Evolutionary conservation across 2,888 invertebrate genomes (phyloP).

Genomic region (Mimas tiliae): DNA sequence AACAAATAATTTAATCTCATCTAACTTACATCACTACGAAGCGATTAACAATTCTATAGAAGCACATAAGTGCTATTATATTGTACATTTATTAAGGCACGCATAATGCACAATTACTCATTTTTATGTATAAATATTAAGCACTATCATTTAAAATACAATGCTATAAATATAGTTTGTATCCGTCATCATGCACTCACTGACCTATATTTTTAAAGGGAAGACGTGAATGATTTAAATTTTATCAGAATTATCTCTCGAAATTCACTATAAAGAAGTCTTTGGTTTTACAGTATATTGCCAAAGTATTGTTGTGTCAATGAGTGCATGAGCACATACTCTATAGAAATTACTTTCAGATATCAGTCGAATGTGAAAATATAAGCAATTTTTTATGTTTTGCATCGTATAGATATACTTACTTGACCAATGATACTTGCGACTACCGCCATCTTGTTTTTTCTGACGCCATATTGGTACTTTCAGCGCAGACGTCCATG

Average conservation of each 20-base stretch:
- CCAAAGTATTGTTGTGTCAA: constrained; percentile 69
- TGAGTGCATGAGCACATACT: constrained; percentile 68
- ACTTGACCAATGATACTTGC: constrained; percentile 52
- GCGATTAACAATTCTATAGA: constrained; percentile 78
- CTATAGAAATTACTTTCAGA: constrained; percentile 62
- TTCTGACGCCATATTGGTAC: constrained; percentile 26
- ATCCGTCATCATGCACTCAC: constrained; percentile 65
- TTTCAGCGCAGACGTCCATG: constrained; percentile 30
- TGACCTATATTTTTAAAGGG: constrained; percentile 59
- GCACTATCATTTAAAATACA: constrained; percentile 74
- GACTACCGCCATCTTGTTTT: constrained; percentile 52
- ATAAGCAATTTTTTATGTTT: constrained; percentile 45
- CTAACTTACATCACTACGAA: constrained; percentile 71
- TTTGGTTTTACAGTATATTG: constrained; percentile 72
- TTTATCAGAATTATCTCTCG: constrained; percentile 56
- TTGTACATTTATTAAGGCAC: constrained; percentile 83
- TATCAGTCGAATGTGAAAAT: constrained; percentile 66
- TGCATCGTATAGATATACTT: constrained; percentile 59
- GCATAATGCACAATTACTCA: constrained; percentile 72
- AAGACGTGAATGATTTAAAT: constrained; percentile 64
- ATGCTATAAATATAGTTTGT: constrained; percentile 62
- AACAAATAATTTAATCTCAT: constrained; percentile 84
- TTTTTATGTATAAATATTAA: constrained; percentile 74
- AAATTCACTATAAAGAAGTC: constrained; percentile 64
- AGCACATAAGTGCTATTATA: constrained; percentile 73